A percentile compares a stretch with the other conserved stretches of the same genome.
These are phyloP conservation scores for Thereuonema tuberculata DNA, from an alignment of 1,140 invertebrate species.

Conservation along the genomic window DNA sequence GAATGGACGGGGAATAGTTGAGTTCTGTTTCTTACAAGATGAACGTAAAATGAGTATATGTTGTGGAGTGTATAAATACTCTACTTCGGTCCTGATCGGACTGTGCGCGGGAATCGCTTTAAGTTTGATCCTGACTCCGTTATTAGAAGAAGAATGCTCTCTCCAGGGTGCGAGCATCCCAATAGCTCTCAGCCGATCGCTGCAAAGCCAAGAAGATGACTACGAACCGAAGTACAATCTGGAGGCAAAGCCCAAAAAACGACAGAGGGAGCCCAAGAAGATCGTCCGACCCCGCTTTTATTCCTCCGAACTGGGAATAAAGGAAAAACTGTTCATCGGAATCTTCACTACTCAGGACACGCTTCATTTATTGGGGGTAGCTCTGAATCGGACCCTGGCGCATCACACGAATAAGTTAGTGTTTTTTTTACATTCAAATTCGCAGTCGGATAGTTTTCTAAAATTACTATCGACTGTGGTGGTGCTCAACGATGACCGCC, in stretches of 20 bases:
- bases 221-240: conserved; percentile 43
- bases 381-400: conserved; percentile 62
- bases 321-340: conserved; percentile 73
- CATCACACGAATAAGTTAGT: conserved; percentile 62
- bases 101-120: conserved; percentile 16
- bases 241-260: conserved; percentile 35
- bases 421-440: conserved; percentile 53
- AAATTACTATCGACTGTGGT: conserved; percentile 31
- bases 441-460: conserved; percentile 27
- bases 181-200: neutral
- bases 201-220: conserved; percentile 26
- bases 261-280: conserved; percentile 23
- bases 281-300: conserved; percentile 65
- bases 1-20: too few relatives aligned
- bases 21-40: too few relatives aligned
- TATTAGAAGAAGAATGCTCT: conserved; percentile 16
- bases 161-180: neutral
- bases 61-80: too few relatives aligned
- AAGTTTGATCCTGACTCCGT: conserved; percentile 15
- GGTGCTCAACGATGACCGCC: conserved; percentile 27
- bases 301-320: conserved; percentile 79
- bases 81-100: conserved; percentile 13
- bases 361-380: conserved; percentile 51
- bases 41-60: too few relatives aligned
- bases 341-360: conserved; percentile 57